phyloP scores from a whole-genome alignment of 2,888 invertebrate genomes.

The Fragum fragum region DNA sequence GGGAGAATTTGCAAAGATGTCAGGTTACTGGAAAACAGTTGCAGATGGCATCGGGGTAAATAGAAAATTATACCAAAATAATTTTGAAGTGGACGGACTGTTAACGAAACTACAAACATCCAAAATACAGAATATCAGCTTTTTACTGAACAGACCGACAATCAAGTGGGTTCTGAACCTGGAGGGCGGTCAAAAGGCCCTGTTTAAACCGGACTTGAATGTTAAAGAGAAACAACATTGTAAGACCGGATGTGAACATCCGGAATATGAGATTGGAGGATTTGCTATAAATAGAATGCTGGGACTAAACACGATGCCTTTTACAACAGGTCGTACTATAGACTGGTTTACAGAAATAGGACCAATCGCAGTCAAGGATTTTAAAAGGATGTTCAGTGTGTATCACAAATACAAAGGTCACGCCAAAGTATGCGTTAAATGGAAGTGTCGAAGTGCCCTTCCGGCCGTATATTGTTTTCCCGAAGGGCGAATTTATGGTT shows the following conservation, averaged over 20 bases:
- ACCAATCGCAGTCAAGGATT: background rate
- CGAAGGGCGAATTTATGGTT: background rate
- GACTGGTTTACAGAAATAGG: slow-evolving; percentile 15
- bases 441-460: background rate
- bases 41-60: background rate
- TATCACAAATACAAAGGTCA: too few relatives aligned
- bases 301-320: slow-evolving; percentile 25
- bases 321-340: background rate
- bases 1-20: slow-evolving; percentile 4
- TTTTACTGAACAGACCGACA: slow-evolving; percentile 5
- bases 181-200: slow-evolving; percentile 6
- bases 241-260: slow-evolving; percentile 14
- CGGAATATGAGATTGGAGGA: slow-evolving; percentile 9
- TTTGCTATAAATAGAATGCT: slow-evolving; percentile 28
- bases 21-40: slow-evolving; percentile 19
- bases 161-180: slow-evolving; percentile 2
- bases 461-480: slow-evolving; percentile 3
- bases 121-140: slow-evolving; percentile 1
- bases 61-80: background rate
- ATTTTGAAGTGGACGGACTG: background rate
- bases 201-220: slow-evolving; percentile 8
- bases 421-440: background rate
- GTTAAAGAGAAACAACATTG: background rate
- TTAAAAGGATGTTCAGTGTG: background rate
- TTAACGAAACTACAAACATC: background rate